These are phyloP conservation scores for Echinarachnius parma DNA, from an alignment of 53 echinoderm and acorn worm genomes.

Conservation along the genomic window DNA sequence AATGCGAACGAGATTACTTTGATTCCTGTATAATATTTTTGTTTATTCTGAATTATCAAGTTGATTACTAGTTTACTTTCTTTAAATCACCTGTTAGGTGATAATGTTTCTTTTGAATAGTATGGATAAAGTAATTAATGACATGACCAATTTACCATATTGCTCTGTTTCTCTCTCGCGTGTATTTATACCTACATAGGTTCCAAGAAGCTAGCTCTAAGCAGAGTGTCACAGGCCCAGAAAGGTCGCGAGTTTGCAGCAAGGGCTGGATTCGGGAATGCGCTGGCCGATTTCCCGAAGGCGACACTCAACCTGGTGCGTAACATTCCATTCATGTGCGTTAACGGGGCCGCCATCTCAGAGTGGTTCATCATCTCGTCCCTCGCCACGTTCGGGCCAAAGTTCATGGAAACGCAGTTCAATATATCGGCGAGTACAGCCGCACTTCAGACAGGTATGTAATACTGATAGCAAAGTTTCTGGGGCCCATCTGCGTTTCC, in stretches of 20 bases:
- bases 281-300: slow-evolving; percentile 74
- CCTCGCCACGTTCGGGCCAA: slow-evolving; percentile 88
- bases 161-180: no score
- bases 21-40: no score
- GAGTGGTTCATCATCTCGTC: slow-evolving; percentile 86
- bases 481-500: no score
- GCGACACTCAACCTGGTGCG: slow-evolving; percentile 61
- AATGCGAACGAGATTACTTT: no score
- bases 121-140: no score
- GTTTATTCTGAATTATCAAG: no score
- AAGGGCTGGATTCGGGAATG: slow-evolving; percentile 66
- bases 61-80: no score
- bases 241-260: slow-evolving; percentile 65
- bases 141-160: no score
- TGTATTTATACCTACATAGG: no score
- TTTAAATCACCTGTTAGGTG: no score
- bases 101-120: no score
- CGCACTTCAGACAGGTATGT: slow-evolving; percentile 83
- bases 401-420: slow-evolving; percentile 95
- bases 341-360: slow-evolving; percentile 68
- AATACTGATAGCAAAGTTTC: no score
- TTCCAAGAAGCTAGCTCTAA: slow-evolving; percentile 57
- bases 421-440: slow-evolving; percentile 70
- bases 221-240: slow-evolving; percentile 74
- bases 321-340: slow-evolving; percentile 88